Percentiles rank a stretch among this genome's conserved stretches.
phyloP scores from a whole-genome alignment of 2,888 invertebrate genomes.

The Rhimphoctona megacephalus region DNA sequence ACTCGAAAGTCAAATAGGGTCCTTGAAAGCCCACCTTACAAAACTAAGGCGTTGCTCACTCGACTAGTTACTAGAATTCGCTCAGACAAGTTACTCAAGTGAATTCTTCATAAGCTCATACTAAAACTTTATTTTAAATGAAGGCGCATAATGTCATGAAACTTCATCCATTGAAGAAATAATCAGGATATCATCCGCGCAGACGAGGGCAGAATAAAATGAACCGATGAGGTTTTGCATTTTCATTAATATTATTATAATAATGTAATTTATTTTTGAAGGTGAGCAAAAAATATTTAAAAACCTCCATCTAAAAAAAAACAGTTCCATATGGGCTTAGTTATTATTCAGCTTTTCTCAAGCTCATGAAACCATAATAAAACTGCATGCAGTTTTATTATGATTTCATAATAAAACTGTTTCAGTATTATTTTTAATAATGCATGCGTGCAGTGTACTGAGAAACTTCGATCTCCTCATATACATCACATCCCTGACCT shows the following conservation, averaged over 20 bases:
- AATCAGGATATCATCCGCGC: neutral
- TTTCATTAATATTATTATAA: neutral
- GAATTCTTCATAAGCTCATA: constrained; percentile 4
- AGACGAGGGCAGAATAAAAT: neutral
- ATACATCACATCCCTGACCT: neutral
- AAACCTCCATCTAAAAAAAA: too few relatives aligned
- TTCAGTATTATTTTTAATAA: too few relatives aligned
- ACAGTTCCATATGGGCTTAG: neutral
- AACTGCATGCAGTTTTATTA: too few relatives aligned
- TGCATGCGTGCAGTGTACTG: too few relatives aligned
- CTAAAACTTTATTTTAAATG: neutral
- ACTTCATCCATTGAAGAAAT: neutral
- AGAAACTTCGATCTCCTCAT: neutral
- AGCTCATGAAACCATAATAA: neutral
- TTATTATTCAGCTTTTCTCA: neutral
- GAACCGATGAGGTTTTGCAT: neutral
- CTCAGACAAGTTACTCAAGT: constrained; percentile 12
- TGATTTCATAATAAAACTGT: too few relatives aligned
- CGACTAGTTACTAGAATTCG: constrained; percentile 9
- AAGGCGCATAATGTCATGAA: constrained; percentile 3
- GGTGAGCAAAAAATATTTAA: neutral
- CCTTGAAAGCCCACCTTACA: neutral
- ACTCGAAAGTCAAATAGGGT: constrained; percentile 8
- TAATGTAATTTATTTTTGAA: neutral
- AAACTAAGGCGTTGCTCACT: constrained; percentile 13